These are phyloP conservation scores for Masnerella sp. DNA, from an alignment of 2,888 invertebrate genomes.

Conservation along the genomic window DNA sequence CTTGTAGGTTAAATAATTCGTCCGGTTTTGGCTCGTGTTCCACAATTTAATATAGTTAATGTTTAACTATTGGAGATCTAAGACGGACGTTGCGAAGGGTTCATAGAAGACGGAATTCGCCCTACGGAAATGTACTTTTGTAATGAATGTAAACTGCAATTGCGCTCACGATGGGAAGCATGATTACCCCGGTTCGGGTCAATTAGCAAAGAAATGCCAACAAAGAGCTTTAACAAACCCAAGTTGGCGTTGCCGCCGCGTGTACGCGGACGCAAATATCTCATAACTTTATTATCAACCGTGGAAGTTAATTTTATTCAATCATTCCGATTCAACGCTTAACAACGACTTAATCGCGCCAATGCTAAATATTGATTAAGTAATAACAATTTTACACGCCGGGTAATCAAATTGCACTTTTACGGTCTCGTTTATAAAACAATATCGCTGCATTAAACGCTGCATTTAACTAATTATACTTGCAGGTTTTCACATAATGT, in stretches of 20 bases:
- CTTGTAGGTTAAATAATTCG: not conserved
- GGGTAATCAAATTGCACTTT: constrained; percentile 19
- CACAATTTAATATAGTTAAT: constrained; percentile 6
- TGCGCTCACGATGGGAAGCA: constrained; percentile 30
- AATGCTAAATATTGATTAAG: constrained; percentile 20
- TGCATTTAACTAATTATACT: constrained; percentile 21
- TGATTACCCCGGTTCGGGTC: constrained; percentile 32
- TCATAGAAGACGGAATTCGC: constrained; percentile 23
- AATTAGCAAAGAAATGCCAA: constrained; percentile 39
- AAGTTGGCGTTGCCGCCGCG: too few species aligned
- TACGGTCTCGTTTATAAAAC: constrained; percentile 18
- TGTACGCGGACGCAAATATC: too few species aligned
- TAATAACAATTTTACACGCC: constrained; percentile 25
- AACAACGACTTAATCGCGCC: constrained; percentile 7
- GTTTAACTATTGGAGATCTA: constrained; percentile 14
- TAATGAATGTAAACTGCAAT: constrained; percentile 39
- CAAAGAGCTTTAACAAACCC: constrained; percentile 27
- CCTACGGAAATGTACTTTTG: constrained; percentile 41
- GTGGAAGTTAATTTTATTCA: not conserved
- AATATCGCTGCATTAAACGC: constrained; percentile 12
- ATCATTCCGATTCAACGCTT: not conserved
- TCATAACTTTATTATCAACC: not conserved
- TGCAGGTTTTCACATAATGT: constrained; percentile 17
- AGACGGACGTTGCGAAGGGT: constrained; percentile 19
- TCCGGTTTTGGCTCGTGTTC: not conserved